Percentiles rank a stretch among this genome's conserved stretches.
These are phyloP conservation scores for Rhynchonema sp. DNA, from an alignment of 2,888 invertebrate genomes.

Conservation along the genomic window DNA sequence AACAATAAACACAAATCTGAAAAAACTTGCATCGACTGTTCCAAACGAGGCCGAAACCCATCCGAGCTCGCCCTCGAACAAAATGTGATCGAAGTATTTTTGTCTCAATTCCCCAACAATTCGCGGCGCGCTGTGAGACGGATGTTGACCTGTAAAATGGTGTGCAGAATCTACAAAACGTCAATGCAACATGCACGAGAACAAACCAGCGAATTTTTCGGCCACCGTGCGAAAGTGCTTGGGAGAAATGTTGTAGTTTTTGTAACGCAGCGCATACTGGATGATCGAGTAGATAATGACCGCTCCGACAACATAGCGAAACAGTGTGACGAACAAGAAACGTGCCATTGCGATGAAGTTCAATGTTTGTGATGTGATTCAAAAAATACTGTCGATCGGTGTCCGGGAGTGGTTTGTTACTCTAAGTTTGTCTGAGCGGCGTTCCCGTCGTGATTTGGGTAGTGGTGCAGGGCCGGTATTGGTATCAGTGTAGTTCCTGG, in stretches of 20 bases:
- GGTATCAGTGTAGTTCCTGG: no score
- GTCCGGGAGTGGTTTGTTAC: no score
- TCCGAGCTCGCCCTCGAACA: background rate
- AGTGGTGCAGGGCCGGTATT: no score
- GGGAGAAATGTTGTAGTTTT: background rate
- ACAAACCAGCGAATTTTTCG: background rate
- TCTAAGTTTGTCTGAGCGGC: no score
- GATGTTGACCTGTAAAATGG: background rate
- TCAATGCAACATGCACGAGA: background rate
- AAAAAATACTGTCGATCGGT: no score
- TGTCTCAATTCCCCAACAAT: background rate
- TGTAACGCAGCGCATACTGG: background rate
- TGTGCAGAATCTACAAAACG: background rate
- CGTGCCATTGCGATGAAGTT: background rate
- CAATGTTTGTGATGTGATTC: no score
- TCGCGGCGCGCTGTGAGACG: background rate
- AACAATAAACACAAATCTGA: background rate
- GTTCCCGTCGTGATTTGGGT: no score
- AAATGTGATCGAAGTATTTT: background rate
- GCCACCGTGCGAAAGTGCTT: background rate
- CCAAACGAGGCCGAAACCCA: background rate
- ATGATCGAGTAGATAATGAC: background rate
- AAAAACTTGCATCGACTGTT: background rate
- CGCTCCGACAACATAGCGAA: background rate
- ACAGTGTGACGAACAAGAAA: background rate